phyloP scores from a whole-genome alignment of 2,888 invertebrate genomes.

The Exocentrus adspersus region DNA sequence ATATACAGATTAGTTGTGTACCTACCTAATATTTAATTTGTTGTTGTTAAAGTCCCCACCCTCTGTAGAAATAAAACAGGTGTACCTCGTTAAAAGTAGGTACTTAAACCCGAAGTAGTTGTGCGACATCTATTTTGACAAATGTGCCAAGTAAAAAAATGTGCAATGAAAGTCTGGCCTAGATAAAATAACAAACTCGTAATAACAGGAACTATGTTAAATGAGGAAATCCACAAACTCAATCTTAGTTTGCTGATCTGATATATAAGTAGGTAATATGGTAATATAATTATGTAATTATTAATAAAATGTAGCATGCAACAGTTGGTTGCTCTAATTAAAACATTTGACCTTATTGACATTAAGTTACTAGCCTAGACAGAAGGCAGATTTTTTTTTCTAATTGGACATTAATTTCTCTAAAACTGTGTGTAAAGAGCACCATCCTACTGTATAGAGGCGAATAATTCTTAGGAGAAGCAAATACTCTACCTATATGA shows the following conservation, averaged over 20 bases:
- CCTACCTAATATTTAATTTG: no score
- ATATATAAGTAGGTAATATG: no score
- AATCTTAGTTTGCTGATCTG: background rate
- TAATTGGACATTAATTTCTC: background rate
- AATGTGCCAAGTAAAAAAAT: background rate
- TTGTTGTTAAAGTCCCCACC: no score
- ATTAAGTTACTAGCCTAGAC: background rate
- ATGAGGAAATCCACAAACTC: background rate
- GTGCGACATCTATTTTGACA: background rate
- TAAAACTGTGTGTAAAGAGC: no score
- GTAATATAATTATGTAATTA: slow-evolving; percentile 1
- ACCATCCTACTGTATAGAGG: no score
- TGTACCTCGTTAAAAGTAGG: background rate
- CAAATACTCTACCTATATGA: no score
- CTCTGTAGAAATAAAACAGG: no score
- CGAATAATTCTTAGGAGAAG: no score
- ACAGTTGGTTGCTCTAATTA: background rate
- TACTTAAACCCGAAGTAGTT: background rate
- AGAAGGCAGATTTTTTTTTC: background rate
- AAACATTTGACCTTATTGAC: background rate
- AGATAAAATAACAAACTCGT: background rate
- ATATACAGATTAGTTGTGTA: no score
- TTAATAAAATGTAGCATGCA: background rate
- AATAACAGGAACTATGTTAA: slow-evolving; percentile 8
- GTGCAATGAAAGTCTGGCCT: background rate